These are phyloP conservation scores for Lagria hirta DNA, from an alignment of 2,888 invertebrate species.

Conservation along the genomic window DNA sequence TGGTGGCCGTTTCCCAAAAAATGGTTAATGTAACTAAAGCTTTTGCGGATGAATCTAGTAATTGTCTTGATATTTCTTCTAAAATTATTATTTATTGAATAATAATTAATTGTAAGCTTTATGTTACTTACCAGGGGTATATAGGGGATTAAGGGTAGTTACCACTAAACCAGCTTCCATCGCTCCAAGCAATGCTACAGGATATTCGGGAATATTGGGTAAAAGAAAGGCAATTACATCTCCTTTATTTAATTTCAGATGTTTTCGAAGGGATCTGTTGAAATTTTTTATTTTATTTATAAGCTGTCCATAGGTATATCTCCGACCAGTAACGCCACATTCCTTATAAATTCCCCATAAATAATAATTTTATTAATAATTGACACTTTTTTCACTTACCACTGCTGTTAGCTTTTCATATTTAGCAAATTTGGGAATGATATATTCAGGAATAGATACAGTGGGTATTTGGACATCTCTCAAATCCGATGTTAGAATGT, in stretches of 20 bases:
- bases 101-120: too few species aligned
- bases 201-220: conserved; percentile 77
- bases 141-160: conserved; percentile 74
- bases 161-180: conserved; percentile 69
- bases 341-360: conserved; percentile 61
- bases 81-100: conserved; percentile 1
- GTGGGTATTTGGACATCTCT: conserved; percentile 56
- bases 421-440: conserved; percentile 57
- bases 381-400: conserved; percentile 33
- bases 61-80: conserved; percentile 16
- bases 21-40: conserved; percentile 2
- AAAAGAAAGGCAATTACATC: conserved; percentile 71
- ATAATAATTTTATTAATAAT: neutral
- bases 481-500: conserved; percentile 2
- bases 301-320: conserved; percentile 70
- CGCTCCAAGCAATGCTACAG: conserved; percentile 65
- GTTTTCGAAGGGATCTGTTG: conserved; percentile 57
- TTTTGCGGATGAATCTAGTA: conserved; percentile 10
- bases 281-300: conserved; percentile 66
- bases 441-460: conserved; percentile 58
- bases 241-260: conserved; percentile 65
- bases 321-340: conserved; percentile 70
- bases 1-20: conserved; percentile 1
- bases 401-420: conserved; percentile 55
- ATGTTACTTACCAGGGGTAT: conserved; percentile 60